Base-by-base conservation (phyloP, 2,113 vertebrate genomes). In the Symphodus melops region DNA sequence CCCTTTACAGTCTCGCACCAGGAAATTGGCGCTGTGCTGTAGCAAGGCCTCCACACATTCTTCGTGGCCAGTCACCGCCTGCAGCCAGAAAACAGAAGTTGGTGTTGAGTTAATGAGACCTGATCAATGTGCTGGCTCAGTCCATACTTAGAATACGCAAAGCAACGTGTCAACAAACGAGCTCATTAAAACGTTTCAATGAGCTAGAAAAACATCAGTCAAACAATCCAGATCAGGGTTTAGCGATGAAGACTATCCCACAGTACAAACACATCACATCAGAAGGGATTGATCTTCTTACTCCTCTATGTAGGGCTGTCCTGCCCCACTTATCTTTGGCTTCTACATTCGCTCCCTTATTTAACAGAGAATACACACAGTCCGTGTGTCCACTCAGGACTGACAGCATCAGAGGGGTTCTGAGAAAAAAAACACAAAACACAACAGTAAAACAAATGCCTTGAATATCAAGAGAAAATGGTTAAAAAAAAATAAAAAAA, bases 271-370 rank as follows among this genome's bases (percentile, higher is more conserved):
- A 14, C 16, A 25, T 58, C 10, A 39, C 37, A 8, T 54, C n/a
- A 52, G 16, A 20, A 39, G 57, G 21, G 69, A 62, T 21, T 11
- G 19, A 25, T 55, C 49, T 21, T 52, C 96, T 96, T 89, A 99
- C 98, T 94, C 97, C 98, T 92, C 97, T 94, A 58, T 99, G 98
- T 21, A 99, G 86, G 1, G 98, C 97, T 1, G 98, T 98, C 91
- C 98, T 95, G 88, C 96, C 96, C 95, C 96, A 97, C 67, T 96
- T 97, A 90, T 99, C 98, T 96, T 97, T 97, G 96, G 97, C 97
- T 94, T 99, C 96, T 74, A 98, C 96, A 36, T 90, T 94, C 77
- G 97, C 96, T 93, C 98, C 98, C 89, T 99, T 98, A 90, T 96
- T 98, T 48, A 99, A 93, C 71, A 99, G 90, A 52, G 96, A 97